Conservation (phyloP, 2,113 vertebrate genomes). For the Piprites chloris region DNA sequence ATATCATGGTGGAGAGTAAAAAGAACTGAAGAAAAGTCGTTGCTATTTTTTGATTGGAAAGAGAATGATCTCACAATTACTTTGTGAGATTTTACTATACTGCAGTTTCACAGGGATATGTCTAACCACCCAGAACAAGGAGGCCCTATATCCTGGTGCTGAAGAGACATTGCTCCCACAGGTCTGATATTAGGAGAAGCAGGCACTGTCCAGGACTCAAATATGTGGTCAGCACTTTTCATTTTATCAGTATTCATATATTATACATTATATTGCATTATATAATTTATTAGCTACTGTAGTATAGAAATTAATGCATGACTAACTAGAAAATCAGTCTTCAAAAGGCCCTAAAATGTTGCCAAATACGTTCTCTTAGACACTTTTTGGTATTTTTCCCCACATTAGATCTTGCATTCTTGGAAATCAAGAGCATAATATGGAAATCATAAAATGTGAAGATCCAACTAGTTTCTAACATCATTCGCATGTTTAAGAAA, state of each 20-base stretch:
- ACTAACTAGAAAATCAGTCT: not conserved
- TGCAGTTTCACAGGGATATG: not conserved
- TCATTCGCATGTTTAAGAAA: not conserved
- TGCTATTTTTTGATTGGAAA: not conserved
- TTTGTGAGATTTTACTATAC: not conserved
- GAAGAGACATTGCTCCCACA: not conserved
- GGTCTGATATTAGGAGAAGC: not conserved
- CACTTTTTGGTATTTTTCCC: not conserved
- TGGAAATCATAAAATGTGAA: not conserved
- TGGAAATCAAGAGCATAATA: not conserved
- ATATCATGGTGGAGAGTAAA: not conserved
- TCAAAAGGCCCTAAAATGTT: not conserved
- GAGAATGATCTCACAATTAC: not conserved
- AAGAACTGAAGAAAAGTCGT: not conserved
- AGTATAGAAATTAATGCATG: not conserved
- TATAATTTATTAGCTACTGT: not conserved
- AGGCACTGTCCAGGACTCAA: not conserved
- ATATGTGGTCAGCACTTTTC: not conserved
- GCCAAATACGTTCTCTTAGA: not conserved
- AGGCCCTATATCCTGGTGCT: not conserved
- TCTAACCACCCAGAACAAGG: not conserved
- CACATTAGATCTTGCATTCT: not conserved
- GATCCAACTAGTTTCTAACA: not conserved
- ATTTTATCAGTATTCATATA: not conserved
- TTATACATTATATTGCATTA: not conserved